Evolutionary conservation across 2,797 vertebrate genomes (phyloP), one percentile per base, ranked within the genome.

Genomic region (Channallabes apus): DNA sequence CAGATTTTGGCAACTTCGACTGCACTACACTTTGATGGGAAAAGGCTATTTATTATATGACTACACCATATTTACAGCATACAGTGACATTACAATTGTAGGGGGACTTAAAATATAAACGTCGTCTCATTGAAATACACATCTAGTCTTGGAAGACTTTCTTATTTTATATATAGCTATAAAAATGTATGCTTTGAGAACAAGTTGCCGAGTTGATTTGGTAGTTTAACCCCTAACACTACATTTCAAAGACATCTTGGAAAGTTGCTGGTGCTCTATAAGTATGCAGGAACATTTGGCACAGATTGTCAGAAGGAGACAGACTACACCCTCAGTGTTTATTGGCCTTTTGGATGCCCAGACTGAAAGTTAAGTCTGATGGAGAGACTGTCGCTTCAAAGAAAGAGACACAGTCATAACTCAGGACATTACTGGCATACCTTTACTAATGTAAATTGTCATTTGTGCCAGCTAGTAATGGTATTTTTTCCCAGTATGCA

Each of bases 231-330:
- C 73, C 51, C 29, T 64, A 65, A 65, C 59, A 54, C 59, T 56
- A 32, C 38, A 24, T 82, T 78, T 69, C n/a, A n/a, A 38, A 78
- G 65, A 27, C 41, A 56, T 76, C 59, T 84, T 84, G 29, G 82
- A 84, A 67, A 84, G 73, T 56, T 35, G 29, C 62, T 84, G 15
- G 20, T 51, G 24, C 58, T 73, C 59, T 68, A 11, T 56, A 68
- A 77, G 62, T 38, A 67, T 77, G 32, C 73, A 84, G 82, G 46
- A 76, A 84, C 82, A 84, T 84, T 84, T 83, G 73, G n/a, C 62
- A 69, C 76, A 54, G 68, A 78, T 76, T 82, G 80, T 77, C 67
- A 32, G 56, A 61, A 71, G 51, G 59, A 83, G 82, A 54, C 82
- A 77, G 72, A 38, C 82, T 65, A 65, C 62, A 67, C 82, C 72